Evolutionary conservation across 2,797 vertebrate species (phyloP).

Genomic region (Enteromius afrohamiltoni): DNA sequence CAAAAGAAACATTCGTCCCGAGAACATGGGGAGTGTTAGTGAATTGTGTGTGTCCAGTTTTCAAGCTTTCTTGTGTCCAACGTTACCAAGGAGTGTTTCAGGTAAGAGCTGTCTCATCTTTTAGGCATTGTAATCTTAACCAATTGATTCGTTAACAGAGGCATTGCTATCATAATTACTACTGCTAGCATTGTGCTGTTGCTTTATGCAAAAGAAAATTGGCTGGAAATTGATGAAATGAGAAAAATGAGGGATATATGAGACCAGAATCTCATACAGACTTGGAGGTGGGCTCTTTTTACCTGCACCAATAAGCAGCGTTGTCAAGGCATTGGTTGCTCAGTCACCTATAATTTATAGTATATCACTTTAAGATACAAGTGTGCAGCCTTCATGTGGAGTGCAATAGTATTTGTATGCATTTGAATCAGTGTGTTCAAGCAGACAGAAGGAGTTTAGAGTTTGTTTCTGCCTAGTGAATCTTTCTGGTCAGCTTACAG

Average conservation of each 20-base stretch:
- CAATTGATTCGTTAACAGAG: neutral
- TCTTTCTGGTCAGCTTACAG: slow-evolving; percentile 54
- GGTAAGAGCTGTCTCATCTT: slow-evolving; percentile 71
- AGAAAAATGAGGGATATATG: neutral
- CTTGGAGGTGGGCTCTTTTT: neutral
- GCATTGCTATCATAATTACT: neutral
- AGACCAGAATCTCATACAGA: neutral
- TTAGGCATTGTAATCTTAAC: neutral
- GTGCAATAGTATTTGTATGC: neutral
- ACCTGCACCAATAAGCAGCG: neutral
- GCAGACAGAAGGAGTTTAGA: slow-evolving; percentile 53
- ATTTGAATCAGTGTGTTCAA: slow-evolving; percentile 17
- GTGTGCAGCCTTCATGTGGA: neutral
- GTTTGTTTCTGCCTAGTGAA: slow-evolving; percentile 37
- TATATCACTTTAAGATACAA: neutral
- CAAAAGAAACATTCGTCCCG: neutral
- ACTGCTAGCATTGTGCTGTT: neutral
- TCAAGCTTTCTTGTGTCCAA: slow-evolving; percentile 85
- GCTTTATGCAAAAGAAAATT: neutral
- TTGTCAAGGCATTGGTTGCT: neutral
- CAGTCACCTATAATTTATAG: neutral
- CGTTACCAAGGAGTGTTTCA: slow-evolving; percentile 67
- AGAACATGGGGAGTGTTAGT: slow-evolving; percentile 83
- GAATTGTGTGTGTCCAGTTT: slow-evolving; percentile 89
- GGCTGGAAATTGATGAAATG: neutral